phyloP scores from a whole-genome alignment of 2,888 invertebrate species.

The Papilio protenor region DNA sequence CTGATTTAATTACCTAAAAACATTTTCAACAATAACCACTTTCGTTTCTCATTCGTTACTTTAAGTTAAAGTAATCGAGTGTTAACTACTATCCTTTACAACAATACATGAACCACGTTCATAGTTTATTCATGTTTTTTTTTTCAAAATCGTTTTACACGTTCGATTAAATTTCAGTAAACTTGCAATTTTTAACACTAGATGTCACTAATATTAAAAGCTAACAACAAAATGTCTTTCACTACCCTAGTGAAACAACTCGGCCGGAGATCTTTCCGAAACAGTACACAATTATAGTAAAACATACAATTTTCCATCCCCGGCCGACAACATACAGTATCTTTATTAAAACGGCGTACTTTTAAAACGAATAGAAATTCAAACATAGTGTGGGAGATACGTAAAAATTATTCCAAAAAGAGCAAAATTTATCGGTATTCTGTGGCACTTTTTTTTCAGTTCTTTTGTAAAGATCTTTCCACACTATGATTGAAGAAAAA shows the following conservation, averaged over 20 bases:
- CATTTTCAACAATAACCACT: conserved; percentile 83
- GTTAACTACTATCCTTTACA: conserved; percentile 80
- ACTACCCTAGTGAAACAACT: conserved; percentile 47
- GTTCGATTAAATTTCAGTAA: conserved; percentile 67
- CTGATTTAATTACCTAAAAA: conserved; percentile 81
- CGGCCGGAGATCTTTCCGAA: conserved; percentile 50
- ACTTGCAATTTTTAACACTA: conserved; percentile 78
- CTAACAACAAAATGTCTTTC: conserved; percentile 70
- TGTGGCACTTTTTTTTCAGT: conserved; percentile 76
- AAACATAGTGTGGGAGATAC: conserved; percentile 56
- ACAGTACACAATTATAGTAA: conserved; percentile 45
- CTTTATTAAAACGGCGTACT: conserved; percentile 47
- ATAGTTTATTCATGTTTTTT: conserved; percentile 54
- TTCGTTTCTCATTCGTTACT: conserved; percentile 74
- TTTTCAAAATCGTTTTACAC: conserved; percentile 58
- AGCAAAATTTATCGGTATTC: conserved; percentile 59
- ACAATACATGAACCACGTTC: conserved; percentile 79
- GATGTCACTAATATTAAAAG: conserved; percentile 84
- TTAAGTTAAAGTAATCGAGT: conserved; percentile 80
- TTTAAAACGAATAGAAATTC: conserved; percentile 46
- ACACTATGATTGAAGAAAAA: conserved; percentile 56
- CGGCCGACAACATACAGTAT: conserved; percentile 51
- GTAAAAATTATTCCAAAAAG: conserved; percentile 61
- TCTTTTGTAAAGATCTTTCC: conserved; percentile 63
- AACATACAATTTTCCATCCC: conserved; percentile 50